Conservation (phyloP, 2,888 invertebrate genomes). For the Oxytorus armatus region DNA sequence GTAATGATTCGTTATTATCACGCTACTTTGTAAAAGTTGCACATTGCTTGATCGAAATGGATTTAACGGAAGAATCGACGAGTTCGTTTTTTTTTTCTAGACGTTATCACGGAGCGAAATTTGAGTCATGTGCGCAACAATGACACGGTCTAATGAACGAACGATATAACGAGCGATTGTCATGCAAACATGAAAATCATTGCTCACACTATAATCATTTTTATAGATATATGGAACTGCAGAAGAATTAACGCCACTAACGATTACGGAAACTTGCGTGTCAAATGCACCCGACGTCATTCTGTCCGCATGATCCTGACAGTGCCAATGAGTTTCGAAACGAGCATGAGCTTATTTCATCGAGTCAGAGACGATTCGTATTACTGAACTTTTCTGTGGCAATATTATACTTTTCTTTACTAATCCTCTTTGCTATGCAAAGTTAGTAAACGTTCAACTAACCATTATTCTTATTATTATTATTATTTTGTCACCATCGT, state of each 20-base stretch:
- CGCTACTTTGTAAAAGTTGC: background rate
- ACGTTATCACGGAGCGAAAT: too few species aligned
- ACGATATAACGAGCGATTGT: conserved; percentile 11
- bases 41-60: background rate
- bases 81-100: too few species aligned
- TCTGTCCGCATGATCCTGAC: conserved; percentile 20
- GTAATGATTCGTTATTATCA: background rate
- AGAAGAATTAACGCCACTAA: background rate
- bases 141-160: background rate
- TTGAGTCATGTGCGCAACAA: too few species aligned
- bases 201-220: conserved; percentile 24
- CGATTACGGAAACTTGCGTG: background rate
- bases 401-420: conserved; percentile 29
- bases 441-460: background rate
- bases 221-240: background rate
- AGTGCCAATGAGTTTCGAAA: conserved; percentile 61
- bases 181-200: conserved; percentile 21
- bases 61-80: background rate
- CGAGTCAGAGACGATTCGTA: conserved; percentile 26
- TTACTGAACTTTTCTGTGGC: conserved; percentile 35
- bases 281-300: conserved; percentile 15
- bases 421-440: conserved; percentile 31
- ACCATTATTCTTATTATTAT: conserved; percentile 12
- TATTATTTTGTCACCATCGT: background rate
- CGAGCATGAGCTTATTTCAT: conserved; percentile 32